These are phyloP conservation scores for Oeneis ivallda DNA, from an alignment of 2,888 invertebrate species.

Conservation along the genomic window DNA sequence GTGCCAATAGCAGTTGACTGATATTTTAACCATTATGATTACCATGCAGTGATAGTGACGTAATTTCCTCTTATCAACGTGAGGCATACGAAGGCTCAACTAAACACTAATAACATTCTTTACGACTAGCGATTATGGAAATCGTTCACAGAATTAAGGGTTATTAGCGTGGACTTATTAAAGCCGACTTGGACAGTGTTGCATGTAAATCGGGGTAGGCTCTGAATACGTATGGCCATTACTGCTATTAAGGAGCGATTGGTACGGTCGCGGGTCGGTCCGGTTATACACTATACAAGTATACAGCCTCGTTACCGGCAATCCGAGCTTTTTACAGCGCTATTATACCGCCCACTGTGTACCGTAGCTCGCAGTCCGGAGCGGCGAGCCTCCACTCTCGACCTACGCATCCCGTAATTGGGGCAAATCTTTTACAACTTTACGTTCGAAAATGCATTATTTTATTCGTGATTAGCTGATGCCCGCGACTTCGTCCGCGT, in stretches of 20 bases:
- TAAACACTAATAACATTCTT: neutral
- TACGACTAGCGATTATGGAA: constrained; percentile 1
- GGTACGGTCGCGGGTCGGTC: constrained; percentile 11
- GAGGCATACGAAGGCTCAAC: neutral
- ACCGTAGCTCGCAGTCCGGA: neutral
- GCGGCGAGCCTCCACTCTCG: constrained; percentile 15
- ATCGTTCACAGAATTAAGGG: constrained; percentile 9
- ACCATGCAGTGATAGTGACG: neutral
- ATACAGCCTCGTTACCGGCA: constrained; percentile 20
- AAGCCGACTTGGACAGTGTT: constrained; percentile 15
- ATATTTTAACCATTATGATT: neutral
- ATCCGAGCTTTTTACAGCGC: constrained; percentile 67
- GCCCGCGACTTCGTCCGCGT: too few species aligned
- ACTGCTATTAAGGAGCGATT: constrained; percentile 23
- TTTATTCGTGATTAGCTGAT: too few species aligned
- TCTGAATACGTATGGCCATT: constrained; percentile 14
- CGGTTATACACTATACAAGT: too few species aligned
- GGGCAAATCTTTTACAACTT: constrained; percentile 62
- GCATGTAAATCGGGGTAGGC: constrained; percentile 16
- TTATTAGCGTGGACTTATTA: neutral
- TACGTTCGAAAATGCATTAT: neutral
- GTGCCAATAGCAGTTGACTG: neutral
- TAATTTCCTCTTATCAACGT: neutral
- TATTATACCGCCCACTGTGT: constrained; percentile 64
- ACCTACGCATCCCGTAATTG: constrained; percentile 65